Percentiles rank a stretch among this genome's conserved stretches.
Evolutionary conservation across 2,113 vertebrate genomes (phyloP).

Genomic region (Otocyon megalotis): DNA sequence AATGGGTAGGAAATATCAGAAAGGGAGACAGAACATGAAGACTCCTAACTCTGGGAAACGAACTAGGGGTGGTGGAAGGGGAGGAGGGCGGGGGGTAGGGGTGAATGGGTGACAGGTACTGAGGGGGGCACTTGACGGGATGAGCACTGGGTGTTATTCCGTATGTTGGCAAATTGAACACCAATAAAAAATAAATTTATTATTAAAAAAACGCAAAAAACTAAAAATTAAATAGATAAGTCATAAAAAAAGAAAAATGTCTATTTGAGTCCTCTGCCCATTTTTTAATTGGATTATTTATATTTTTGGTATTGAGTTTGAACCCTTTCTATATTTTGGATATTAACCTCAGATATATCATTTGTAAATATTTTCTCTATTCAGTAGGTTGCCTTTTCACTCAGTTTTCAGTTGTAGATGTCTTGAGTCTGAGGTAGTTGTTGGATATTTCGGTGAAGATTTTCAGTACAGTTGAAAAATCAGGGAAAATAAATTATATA

Average conservation of each 20-base stretch:
- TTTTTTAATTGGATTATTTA: background rate
- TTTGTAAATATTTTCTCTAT: background rate
- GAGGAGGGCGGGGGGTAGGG: too few species aligned
- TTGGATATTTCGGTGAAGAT: background rate
- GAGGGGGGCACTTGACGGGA: too few species aligned
- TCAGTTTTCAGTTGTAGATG: background rate
- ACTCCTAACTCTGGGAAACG: too few species aligned
- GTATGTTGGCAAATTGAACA: too few species aligned
- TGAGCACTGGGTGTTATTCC: too few species aligned
- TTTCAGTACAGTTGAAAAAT: background rate
- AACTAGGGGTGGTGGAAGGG: too few species aligned
- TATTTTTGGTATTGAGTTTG: background rate
- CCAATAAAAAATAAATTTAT: too few species aligned
- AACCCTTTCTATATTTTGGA: background rate
- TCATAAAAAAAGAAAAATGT: background rate
- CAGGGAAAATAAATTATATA: background rate
- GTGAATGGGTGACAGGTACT: too few species aligned
- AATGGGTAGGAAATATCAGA: too few species aligned
- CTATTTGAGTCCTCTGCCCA: background rate
- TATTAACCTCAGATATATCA: background rate
- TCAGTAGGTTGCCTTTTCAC: background rate
- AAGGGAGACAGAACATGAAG: too few species aligned
- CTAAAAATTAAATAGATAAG: too few species aligned
- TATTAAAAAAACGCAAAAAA: too few species aligned
- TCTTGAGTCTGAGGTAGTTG: background rate